These are phyloP conservation scores for Gobionotothen gibberifrons DNA, from an alignment of 2,797 vertebrate species.

Conservation along the genomic window DNA sequence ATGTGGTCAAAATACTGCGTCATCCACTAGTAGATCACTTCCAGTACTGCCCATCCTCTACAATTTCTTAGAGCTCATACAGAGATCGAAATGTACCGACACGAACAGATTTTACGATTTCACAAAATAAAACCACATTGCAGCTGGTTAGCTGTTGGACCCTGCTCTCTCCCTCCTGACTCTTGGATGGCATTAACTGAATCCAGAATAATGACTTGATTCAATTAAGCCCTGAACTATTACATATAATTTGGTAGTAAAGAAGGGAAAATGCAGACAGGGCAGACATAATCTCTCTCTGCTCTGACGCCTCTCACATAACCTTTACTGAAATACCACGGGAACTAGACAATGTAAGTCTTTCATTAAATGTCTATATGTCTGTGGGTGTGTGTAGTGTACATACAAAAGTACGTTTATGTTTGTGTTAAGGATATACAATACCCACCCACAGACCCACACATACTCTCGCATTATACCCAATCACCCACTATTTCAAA, in stretches of 20 bases:
- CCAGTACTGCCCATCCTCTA: slow-evolving; percentile 6
- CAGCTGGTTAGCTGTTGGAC: slow-evolving; percentile 8
- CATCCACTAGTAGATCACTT: background rate
- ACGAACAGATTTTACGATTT: slow-evolving; percentile 16
- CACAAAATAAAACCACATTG: slow-evolving; percentile 6
- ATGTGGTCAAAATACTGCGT: background rate
- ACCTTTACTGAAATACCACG: slow-evolving; percentile 49
- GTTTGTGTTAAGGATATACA: slow-evolving; percentile 22
- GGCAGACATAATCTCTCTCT: slow-evolving; percentile 39
- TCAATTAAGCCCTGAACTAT: slow-evolving; percentile 61
- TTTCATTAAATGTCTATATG: slow-evolving; percentile 43
- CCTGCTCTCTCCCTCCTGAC: slow-evolving; percentile 12
- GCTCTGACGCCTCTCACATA: slow-evolving; percentile 47
- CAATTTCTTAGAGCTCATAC: slow-evolving; percentile 2
- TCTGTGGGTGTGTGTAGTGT: slow-evolving; percentile 16
- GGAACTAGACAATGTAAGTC: slow-evolving; percentile 35
- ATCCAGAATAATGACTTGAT: slow-evolving; percentile 64
- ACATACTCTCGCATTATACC: slow-evolving; percentile 40
- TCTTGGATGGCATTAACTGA: slow-evolving; percentile 45
- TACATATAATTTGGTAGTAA: slow-evolving; percentile 61
- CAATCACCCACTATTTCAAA: slow-evolving; percentile 60
- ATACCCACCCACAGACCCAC: slow-evolving; percentile 19
- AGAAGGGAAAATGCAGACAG: slow-evolving; percentile 51
- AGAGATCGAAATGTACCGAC: slow-evolving; percentile 12
- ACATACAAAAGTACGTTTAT: slow-evolving; percentile 15